Evolutionary conservation across 2,888 invertebrate genomes (phyloP).

Genomic region (Drosophila diplacantha): DNA sequence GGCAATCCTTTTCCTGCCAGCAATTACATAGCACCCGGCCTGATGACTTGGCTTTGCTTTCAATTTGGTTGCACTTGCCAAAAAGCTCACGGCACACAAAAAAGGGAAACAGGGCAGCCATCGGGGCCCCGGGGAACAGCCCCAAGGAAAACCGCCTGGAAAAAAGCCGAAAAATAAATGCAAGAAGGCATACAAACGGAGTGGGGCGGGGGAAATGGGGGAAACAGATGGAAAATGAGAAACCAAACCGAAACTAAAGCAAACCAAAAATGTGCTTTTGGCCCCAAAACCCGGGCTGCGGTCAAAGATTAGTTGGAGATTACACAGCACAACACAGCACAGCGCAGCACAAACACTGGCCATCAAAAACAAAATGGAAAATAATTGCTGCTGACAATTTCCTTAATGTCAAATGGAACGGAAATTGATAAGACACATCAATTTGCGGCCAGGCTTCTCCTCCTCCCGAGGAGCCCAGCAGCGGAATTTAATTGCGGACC

Average conservation of each 20-base stretch:
- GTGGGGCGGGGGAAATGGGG: neutral
- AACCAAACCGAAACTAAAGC: constrained; percentile 16
- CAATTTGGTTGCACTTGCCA: constrained; percentile 47
- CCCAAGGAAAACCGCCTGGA: constrained; percentile 10
- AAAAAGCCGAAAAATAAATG: constrained; percentile 20
- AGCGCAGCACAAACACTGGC: constrained; percentile 3
- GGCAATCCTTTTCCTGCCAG: constrained; percentile 21
- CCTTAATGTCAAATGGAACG: constrained; percentile 46
- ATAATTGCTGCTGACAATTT: constrained; percentile 40
- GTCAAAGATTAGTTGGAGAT: constrained; percentile 36
- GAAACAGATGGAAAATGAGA: constrained; percentile 25
- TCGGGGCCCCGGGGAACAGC: neutral
- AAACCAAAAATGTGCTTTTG: constrained; percentile 25
- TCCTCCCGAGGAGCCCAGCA: constrained; percentile 7
- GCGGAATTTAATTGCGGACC: constrained; percentile 53
- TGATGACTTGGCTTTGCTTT: constrained; percentile 43
- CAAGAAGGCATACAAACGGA: neutral
- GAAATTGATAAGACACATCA: constrained; percentile 55
- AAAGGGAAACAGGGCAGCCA: neutral
- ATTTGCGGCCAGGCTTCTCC: constrained; percentile 34
- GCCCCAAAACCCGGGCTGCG: constrained; percentile 21
- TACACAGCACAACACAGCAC: constrained; percentile 5
- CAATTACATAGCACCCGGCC: constrained; percentile 47
- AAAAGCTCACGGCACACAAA: constrained; percentile 9
- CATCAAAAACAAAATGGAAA: constrained; percentile 36